These are phyloP conservation scores for Amphipyra tragopoginis DNA, from an alignment of 2,888 invertebrate species.

Conservation along the genomic window DNA sequence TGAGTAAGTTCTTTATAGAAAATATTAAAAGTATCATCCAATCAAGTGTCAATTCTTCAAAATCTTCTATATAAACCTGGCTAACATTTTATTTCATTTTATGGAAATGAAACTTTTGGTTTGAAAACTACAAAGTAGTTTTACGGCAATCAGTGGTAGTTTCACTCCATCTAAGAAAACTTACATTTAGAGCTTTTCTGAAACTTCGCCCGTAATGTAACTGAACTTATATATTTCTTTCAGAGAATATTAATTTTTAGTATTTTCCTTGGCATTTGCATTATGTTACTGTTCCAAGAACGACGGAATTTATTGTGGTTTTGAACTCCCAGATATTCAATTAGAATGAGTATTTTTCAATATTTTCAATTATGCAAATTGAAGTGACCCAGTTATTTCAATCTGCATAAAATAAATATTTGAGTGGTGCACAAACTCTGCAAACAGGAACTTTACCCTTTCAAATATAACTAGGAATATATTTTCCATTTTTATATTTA, in stretches of 20 bases:
- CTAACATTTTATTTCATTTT: slow-evolving; percentile 11
- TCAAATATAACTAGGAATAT: slow-evolving; percentile 34
- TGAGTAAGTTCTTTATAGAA: too few species aligned
- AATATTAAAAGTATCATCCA: too few species aligned
- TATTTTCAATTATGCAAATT: slow-evolving; percentile 43
- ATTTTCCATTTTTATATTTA: slow-evolving; percentile 17
- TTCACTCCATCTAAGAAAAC: slow-evolving; percentile 15
- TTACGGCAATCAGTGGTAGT: slow-evolving; percentile 20
- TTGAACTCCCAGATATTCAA: slow-evolving; percentile 15
- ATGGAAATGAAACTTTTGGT: slow-evolving; percentile 24
- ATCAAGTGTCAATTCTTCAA: background rate
- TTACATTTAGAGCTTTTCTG: slow-evolving; percentile 4
- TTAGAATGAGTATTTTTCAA: slow-evolving; percentile 24
- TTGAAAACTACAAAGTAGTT: slow-evolving; percentile 26
- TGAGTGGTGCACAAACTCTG: slow-evolving; percentile 16
- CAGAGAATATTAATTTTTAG: slow-evolving; percentile 2
- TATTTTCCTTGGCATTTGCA: too few species aligned
- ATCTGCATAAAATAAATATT: slow-evolving; percentile 38
- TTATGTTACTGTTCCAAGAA: slow-evolving; percentile 1
- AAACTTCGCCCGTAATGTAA: background rate
- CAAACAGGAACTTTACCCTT: slow-evolving; percentile 28
- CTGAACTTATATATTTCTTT: slow-evolving; percentile 1
- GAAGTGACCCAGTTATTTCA: slow-evolving; percentile 35
- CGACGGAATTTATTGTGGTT: background rate
- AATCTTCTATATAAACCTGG: slow-evolving; percentile 13